Evolutionary conservation across 2,797 vertebrate genomes (phyloP).

Genomic region (Aphelocoma californica): DNA sequence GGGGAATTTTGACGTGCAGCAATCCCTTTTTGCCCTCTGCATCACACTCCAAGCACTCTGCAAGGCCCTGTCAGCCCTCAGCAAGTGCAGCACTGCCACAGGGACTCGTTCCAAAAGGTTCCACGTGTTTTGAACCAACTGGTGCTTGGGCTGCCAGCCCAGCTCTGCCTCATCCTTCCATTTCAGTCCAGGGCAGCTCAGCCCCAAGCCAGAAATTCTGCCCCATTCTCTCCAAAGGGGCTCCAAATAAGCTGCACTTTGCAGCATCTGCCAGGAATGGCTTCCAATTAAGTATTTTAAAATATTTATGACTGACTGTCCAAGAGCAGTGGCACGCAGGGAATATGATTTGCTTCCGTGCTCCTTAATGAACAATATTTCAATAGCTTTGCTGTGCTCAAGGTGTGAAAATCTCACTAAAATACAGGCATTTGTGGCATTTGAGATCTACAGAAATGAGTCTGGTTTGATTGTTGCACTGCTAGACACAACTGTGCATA

Average conservation of each 20-base stretch:
- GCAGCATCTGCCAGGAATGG: background rate
- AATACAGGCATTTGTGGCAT: background rate
- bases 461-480: background rate
- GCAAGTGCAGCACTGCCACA: background rate
- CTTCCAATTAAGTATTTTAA: background rate
- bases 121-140: background rate
- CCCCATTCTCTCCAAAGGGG: background rate
- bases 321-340: background rate
- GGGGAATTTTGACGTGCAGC: background rate
- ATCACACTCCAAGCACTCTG: background rate
- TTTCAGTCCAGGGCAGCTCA: background rate
- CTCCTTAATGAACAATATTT: background rate
- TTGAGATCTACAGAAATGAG: background rate
- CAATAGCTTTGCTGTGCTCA: background rate
- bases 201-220: background rate
- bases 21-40: background rate
- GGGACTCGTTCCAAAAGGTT: background rate
- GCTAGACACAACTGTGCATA: background rate
- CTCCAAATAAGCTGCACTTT: background rate
- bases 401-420: background rate
- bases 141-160: constrained; percentile 17
- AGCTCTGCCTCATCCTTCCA: constrained; percentile 22
- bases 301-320: background rate
- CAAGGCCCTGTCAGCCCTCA: background rate
- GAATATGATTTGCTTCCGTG: background rate